These are phyloP conservation scores for Drosophila longiperda DNA, from an alignment of 2,888 invertebrate species.

Conservation along the genomic window DNA sequence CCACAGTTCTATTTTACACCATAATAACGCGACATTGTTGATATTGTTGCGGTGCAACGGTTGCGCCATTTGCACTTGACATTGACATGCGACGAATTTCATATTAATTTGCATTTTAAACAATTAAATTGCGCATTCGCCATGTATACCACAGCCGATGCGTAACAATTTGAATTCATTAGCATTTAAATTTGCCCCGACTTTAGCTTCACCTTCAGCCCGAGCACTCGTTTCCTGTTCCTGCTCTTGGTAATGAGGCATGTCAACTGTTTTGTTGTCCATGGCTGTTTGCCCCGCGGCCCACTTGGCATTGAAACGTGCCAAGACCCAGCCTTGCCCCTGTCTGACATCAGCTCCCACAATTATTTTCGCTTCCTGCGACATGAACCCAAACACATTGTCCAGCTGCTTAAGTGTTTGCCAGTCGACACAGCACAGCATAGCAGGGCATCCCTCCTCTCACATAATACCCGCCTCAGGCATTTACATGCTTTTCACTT, in stretches of 20 bases:
- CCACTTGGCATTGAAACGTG: constrained; percentile 60
- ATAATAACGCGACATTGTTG: constrained; percentile 35
- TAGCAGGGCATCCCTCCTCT: constrained; percentile 2
- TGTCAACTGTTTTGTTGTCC: constrained; percentile 30
- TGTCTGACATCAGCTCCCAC: constrained; percentile 45
- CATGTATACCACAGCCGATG: constrained; percentile 27
- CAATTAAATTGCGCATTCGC: constrained; percentile 73
- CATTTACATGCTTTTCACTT: constrained; percentile 76
- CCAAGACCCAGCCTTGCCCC: constrained; percentile 13
- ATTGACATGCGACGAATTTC: constrained; percentile 65
- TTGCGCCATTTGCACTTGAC: constrained; percentile 73
- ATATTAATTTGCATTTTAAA: constrained; percentile 48
- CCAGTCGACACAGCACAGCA: constrained; percentile 42
- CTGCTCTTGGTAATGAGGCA: constrained; percentile 48
- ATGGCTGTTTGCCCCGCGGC: constrained; percentile 50
- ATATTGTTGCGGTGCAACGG: constrained; percentile 34
- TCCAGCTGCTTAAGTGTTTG: constrained; percentile 76
- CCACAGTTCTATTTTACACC: constrained; percentile 44
- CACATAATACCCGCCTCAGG: constrained; percentile 53
- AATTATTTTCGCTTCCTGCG: constrained; percentile 56
- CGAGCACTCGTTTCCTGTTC: constrained; percentile 42
- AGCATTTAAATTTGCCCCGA: constrained; percentile 59
- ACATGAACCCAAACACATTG: constrained; percentile 50
- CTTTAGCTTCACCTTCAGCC: constrained; percentile 9
- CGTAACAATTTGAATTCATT: constrained; percentile 73